Evolutionary conservation across 2,888 invertebrate species (phyloP).

Genomic region (Apamea crenata): DNA sequence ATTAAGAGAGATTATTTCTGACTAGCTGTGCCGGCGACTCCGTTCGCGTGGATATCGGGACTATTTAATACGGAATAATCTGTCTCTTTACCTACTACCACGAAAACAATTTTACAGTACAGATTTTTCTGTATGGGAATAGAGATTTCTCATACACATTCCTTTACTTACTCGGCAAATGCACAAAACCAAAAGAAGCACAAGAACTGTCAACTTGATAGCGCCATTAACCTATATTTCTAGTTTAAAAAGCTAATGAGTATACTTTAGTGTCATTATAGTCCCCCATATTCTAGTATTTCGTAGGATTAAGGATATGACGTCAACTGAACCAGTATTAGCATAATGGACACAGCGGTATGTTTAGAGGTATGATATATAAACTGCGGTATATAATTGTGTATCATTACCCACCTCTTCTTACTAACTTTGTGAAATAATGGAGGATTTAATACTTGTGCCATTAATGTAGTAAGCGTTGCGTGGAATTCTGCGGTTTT

Average conservation of each 20-base stretch:
- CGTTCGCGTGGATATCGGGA: too few relatives aligned
- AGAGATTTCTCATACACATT: neutral
- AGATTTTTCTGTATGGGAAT: neutral
- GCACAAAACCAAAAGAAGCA: neutral
- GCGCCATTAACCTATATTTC: slow-evolving; percentile 16
- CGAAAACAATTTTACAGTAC: neutral
- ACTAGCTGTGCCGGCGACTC: too few relatives aligned
- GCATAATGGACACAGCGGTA: slow-evolving; percentile 50
- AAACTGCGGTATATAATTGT: slow-evolving; percentile 40
- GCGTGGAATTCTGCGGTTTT: slow-evolving; percentile 29
- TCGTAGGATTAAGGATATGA: slow-evolving; percentile 39
- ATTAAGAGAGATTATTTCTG: too few relatives aligned
- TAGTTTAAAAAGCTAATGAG: slow-evolving; percentile 25
- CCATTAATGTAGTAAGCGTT: slow-evolving; percentile 33
- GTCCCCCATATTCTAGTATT: slow-evolving; percentile 11
- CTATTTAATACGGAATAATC: too few relatives aligned
- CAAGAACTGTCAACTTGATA: neutral
- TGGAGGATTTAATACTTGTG: slow-evolving; percentile 36
- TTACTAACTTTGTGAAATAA: slow-evolving; percentile 22
- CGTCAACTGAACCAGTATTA: slow-evolving; percentile 48
- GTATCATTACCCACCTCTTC: slow-evolving; percentile 40
- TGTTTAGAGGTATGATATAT: slow-evolving; percentile 50
- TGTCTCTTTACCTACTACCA: too few relatives aligned
- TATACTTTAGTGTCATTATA: slow-evolving; percentile 16
- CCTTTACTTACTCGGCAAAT: neutral